Conservation (phyloP, 2,113 vertebrate species). For the Halcyon malimbica region DNA sequence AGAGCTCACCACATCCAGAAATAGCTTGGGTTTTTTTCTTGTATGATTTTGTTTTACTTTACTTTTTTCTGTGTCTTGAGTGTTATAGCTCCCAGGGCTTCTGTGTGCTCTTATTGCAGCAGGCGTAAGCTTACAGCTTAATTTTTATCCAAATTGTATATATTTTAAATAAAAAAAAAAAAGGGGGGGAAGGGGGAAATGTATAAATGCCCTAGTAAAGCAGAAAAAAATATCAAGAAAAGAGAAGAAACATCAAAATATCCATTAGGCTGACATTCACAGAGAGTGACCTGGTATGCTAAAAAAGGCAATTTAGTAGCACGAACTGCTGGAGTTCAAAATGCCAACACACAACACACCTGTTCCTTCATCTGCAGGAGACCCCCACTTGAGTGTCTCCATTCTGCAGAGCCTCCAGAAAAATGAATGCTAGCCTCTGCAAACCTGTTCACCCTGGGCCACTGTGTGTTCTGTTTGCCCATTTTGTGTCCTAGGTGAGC, state of each 20-base stretch:
- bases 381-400: accelerated
- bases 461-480: not conserved
- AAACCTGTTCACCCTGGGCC: accelerated
- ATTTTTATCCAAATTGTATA: not conserved
- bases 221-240: not conserved
- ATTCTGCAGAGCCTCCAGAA: not conserved
- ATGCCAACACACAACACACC: not conserved
- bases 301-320: not conserved
- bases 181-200: accelerated
- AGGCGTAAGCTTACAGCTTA: not conserved
- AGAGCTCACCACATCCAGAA: conserved; percentile 46
- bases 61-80: not conserved
- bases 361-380: not conserved
- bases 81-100: conserved; percentile 57
- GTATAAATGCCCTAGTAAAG: not conserved
- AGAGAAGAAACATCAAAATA: not conserved
- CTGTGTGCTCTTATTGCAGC: not conserved
- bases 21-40: conserved; percentile 16
- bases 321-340: not conserved
- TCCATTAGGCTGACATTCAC: not conserved
- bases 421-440: not conserved
- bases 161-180: not conserved
- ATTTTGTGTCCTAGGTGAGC: not conserved
- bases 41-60: not conserved
- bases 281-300: not conserved